These are phyloP conservation scores for Enteromius trimaculatus DNA, from an alignment of 2,797 vertebrate genomes.

Conservation along the genomic window DNA sequence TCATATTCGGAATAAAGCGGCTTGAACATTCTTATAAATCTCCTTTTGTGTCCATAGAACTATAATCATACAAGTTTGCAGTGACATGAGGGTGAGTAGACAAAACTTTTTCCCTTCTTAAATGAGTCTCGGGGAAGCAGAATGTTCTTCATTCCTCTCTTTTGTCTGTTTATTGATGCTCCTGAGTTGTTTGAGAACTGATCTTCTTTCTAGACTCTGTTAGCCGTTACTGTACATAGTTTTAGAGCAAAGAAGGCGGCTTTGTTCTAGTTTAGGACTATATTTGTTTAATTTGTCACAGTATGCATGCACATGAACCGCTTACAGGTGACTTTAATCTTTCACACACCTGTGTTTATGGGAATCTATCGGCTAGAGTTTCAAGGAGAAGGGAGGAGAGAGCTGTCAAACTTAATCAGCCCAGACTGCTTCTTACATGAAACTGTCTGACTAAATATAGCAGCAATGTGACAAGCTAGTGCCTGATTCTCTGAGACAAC, in stretches of 20 bases:
- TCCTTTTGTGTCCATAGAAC: not conserved
- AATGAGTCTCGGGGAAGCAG: not conserved
- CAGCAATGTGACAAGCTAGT: constrained; percentile 66
- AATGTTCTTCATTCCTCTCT: not conserved
- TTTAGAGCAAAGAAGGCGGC: not conserved
- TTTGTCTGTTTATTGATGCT: not conserved
- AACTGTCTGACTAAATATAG: constrained; percentile 76
- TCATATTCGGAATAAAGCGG: not conserved
- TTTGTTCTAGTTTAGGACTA: not conserved
- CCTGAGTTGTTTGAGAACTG: not conserved
- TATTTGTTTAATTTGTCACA: not conserved
- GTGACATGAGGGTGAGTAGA: not conserved
- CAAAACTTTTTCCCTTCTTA: not conserved
- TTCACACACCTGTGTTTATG: not conserved
- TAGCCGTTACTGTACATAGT: not conserved
- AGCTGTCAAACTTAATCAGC: constrained; percentile 75
- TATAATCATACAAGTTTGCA: not conserved
- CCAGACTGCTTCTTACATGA: constrained; percentile 64
- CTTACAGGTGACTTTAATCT: not conserved
- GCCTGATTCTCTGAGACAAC: constrained; percentile 62
- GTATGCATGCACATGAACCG: not conserved
- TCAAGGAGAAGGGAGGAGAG: constrained; percentile 59
- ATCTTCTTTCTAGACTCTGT: not conserved
- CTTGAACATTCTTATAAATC: not conserved
- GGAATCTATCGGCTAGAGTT: constrained; percentile 47